Evolutionary conservation across 2,113 vertebrate species (phyloP), one percentile per base, ranked within the genome.

Genomic region (Brachypteracias leptosomus): DNA sequence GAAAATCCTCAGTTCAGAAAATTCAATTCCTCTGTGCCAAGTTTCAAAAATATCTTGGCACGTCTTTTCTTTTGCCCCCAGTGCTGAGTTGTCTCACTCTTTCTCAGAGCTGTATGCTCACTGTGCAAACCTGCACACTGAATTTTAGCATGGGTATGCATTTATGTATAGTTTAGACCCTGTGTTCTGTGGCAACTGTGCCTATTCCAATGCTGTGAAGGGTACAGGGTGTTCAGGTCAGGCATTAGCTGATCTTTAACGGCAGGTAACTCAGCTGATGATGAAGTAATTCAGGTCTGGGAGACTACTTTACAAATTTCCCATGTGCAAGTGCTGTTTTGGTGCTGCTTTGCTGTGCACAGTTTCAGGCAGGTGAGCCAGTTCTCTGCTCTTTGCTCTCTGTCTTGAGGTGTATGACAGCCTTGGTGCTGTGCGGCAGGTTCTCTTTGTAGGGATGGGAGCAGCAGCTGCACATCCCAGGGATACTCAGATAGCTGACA

Each of bases 1-100:
- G 57, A 92, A 78, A 29, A 61, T 81, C 66, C 76, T 92, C 44
- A 71, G 35, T 63, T 91, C 59, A 78, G 85, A 89, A 92, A 86
- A 59, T 75, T 81, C 47, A 54, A 13, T 61, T 90, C 16, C 7
- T 87, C 79, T 81, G 31, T 81, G 83, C 72, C 76, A 90, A 67
- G 57, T 82, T 90, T 94, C 76, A 87, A 46, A 95, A 90, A 47
- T 62, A 55, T 35, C 38, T 70, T 68, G 67, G 11, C 7, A 20
- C 7, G 26, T 47, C 16, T 42, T 57, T 82, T 33, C 13, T 47
- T 81, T 47, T 1, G 1, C 13, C 31, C 28, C 6, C 11, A 10
- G 4, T 57, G 42, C 35, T 84, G 72, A 63, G 31, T 70, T 94
- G 46, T 20, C 19, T 81, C 47, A 22, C 5, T 65, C 11, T 76